A percentile compares a stretch with the other conserved stretches of the same genome.
Evolutionary conservation across 2,113 vertebrate species (phyloP).

Genomic region (Corythoichthys haematopterus): DNA sequence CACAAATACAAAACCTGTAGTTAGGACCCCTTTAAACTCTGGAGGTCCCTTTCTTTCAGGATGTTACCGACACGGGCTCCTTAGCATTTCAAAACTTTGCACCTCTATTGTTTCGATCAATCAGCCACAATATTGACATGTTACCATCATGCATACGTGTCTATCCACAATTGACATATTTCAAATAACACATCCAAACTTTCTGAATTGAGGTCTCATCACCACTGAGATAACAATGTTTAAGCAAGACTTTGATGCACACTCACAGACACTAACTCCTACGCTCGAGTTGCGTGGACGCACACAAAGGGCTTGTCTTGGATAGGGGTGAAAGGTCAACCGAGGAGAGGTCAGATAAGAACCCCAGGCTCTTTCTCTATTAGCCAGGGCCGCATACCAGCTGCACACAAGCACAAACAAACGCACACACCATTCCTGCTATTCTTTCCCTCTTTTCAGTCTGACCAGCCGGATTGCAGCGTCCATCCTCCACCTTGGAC

Average conservation of each 20-base stretch:
- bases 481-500: conserved; percentile 32
- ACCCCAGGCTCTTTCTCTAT: conserved; percentile 58
- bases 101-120: not conserved
- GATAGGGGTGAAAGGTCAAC: conserved; percentile 59
- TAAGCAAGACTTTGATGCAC: conserved; percentile 80
- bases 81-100: conserved; percentile 3
- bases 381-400: conserved; percentile 56
- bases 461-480: conserved; percentile 21
- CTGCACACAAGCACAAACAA: conserved; percentile 24
- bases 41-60: conserved; percentile 4
- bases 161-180: not conserved
- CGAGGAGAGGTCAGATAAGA: conserved; percentile 65
- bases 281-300: conserved; percentile 46
- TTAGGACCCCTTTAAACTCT: conserved; percentile 28
- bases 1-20: conserved; percentile 35
- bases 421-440: conserved; percentile 31
- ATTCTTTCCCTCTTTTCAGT: conserved; percentile 39
- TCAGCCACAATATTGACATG: not conserved
- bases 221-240: conserved; percentile 75
- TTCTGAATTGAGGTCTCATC: conserved; percentile 49
- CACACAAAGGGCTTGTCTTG: conserved; percentile 67
- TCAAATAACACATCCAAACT: conserved; percentile 31
- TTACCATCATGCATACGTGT: not conserved
- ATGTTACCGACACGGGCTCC: conserved; percentile 1
- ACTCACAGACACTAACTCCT: conserved; percentile 37